phyloP scores from a whole-genome alignment of 2,113 vertebrate species.

The Neolamprologus caudopunctatus region DNA sequence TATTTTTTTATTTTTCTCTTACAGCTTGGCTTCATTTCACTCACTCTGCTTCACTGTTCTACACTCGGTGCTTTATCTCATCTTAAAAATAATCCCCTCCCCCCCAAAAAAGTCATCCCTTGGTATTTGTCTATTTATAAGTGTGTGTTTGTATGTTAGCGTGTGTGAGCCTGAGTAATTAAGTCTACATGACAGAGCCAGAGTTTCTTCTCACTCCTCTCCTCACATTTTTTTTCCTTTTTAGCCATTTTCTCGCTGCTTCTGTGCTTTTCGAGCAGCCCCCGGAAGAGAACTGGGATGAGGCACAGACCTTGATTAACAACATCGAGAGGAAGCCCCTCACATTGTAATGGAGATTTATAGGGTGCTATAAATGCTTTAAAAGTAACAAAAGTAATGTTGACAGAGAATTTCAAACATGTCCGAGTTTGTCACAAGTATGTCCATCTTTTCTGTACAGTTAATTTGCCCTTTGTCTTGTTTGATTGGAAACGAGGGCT shows the following conservation, averaged over 20 bases:
- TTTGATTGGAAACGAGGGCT: background rate
- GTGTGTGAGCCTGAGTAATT: background rate
- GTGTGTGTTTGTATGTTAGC: background rate
- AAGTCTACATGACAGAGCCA: background rate
- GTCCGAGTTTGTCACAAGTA: background rate
- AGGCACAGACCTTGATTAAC: background rate
- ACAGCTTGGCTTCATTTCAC: background rate
- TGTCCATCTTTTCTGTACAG: background rate
- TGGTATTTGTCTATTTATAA: conserved; percentile 1
- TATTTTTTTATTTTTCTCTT: background rate
- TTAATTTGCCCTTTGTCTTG: background rate
- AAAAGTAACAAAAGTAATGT: background rate
- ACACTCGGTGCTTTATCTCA: background rate
- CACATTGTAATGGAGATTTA: background rate
- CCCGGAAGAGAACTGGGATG: background rate
- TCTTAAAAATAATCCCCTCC: background rate
- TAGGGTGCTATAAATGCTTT: background rate
- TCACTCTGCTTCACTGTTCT: background rate
- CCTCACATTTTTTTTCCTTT: background rate
- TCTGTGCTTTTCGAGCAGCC: background rate
- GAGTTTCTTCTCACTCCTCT: background rate
- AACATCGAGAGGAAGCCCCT: background rate
- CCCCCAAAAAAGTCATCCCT: background rate
- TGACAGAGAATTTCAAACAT: background rate
- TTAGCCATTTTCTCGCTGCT: background rate